phyloP scores from a whole-genome alignment of 2,888 invertebrate genomes.

The Chrysolina haemoptera region DNA sequence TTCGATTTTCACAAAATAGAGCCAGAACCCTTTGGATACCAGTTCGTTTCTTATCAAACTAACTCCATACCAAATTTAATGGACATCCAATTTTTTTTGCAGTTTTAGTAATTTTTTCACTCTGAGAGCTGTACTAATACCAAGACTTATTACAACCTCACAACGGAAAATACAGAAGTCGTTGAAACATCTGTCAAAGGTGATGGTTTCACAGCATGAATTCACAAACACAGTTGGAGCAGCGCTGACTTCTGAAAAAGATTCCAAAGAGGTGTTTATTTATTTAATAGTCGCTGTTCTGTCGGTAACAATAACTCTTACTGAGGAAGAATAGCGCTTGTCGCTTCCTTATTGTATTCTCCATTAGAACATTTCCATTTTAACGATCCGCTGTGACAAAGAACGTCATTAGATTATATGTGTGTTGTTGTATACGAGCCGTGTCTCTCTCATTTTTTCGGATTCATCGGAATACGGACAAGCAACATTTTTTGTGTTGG shows the following conservation, averaged over 20 bases:
- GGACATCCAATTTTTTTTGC: too few species aligned
- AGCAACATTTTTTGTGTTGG: conserved; percentile 1
- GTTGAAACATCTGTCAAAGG: conserved; percentile 18
- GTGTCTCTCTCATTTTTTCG: conserved; percentile 20
- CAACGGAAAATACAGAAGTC: not conserved
- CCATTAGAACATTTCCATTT: conserved; percentile 38
- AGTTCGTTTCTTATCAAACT: too few species aligned
- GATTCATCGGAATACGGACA: conserved; percentile 8
- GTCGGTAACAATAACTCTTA: conserved; percentile 44
- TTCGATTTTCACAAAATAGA: too few species aligned
- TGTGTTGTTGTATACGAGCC: conserved; percentile 5
- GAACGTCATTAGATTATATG: conserved; percentile 35
- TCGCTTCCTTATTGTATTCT: conserved; percentile 40
- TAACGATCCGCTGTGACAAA: conserved; percentile 36
- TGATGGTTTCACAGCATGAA: conserved; percentile 21
- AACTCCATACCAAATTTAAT: too few species aligned
- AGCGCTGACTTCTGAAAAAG: conserved; percentile 6
- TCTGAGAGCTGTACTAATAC: too few species aligned
- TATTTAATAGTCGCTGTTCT: conserved; percentile 31
- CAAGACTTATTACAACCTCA: too few species aligned
- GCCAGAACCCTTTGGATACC: too few species aligned
- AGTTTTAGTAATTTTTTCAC: too few species aligned
- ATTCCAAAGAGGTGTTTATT: conserved; percentile 41
- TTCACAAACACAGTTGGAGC: conserved; percentile 18
- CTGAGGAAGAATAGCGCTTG: conserved; percentile 41